Conservation (phyloP, 1,140 invertebrate species). For the Drosophila obscura region DNA sequence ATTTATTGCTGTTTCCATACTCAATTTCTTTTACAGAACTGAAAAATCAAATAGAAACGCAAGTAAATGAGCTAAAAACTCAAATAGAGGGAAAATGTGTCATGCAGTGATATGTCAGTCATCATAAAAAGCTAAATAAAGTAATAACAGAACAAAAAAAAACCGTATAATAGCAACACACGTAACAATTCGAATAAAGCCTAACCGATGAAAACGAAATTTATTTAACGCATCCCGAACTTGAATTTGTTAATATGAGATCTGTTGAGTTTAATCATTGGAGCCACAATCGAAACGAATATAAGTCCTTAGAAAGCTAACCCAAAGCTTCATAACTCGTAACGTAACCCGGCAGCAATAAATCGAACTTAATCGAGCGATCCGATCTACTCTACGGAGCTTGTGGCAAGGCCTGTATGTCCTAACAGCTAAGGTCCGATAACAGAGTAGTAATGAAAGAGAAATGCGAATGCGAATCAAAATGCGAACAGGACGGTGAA, state of each 20-base stretch:
- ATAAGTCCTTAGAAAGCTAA: constrained; percentile 11
- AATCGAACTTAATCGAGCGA: constrained; percentile 28
- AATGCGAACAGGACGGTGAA: constrained; percentile 75
- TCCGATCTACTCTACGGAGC: constrained; percentile 5
- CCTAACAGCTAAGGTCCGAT: constrained; percentile 23
- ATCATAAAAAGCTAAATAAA: constrained; percentile 60
- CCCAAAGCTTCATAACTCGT: constrained; percentile 13
- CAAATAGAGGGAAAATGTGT: constrained; percentile 97
- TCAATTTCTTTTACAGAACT: constrained; percentile 90
- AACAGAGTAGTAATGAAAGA: constrained; percentile 18
- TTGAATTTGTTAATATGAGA: constrained; percentile 71
- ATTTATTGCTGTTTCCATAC: constrained; percentile 84
- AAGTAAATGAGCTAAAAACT: constrained; percentile 96
- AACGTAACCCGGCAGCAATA: constrained; percentile 51
- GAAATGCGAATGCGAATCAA: constrained; percentile 25
- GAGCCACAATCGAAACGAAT: constrained; percentile 15
- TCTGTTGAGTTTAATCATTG: constrained; percentile 48
- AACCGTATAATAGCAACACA: constrained; percentile 33
- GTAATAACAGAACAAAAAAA: constrained; percentile 28
- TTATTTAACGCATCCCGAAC: constrained; percentile 58
- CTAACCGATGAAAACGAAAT: constrained; percentile 52
- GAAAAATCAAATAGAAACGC: constrained; percentile 97
- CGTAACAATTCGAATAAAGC: constrained; percentile 37
- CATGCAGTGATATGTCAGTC: constrained; percentile 90
- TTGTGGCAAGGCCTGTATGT: constrained; percentile 19